Evolutionary conservation across 23 tunicate genomes (phyloP).

Genomic region (Botrylloides violaceus): DNA sequence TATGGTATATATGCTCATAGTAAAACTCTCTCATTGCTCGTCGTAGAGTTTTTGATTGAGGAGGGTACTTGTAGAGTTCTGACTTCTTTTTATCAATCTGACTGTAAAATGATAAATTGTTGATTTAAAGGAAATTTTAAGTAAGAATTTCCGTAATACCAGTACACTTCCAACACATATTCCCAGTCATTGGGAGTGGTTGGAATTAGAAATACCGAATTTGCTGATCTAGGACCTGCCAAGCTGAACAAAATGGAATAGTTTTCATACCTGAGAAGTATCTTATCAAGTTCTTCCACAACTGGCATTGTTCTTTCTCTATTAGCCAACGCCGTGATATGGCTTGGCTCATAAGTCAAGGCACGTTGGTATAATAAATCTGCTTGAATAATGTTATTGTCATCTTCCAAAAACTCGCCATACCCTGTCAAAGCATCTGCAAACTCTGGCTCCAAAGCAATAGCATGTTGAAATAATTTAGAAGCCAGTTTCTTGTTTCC

Average conservation of each 20-base stretch:
- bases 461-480: conserved; percentile 77
- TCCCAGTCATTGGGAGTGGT: too few relatives aligned
- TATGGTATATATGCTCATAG: conserved; percentile 85
- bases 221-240: too few relatives aligned
- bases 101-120: conserved; percentile 8
- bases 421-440: conserved; percentile 59
- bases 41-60: conserved; percentile 64
- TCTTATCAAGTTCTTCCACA: conserved; percentile 72
- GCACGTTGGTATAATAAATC: conserved; percentile 85
- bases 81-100: conserved; percentile 58
- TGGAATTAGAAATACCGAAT: too few relatives aligned
- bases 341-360: conserved; percentile 56
- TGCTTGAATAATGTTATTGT: conserved; percentile 78
- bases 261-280: conserved; percentile 8
- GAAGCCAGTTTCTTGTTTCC: conserved; percentile 80
- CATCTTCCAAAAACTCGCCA: conserved; percentile 88
- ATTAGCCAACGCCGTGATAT: conserved; percentile 62
- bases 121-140: not conserved
- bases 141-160: not conserved
- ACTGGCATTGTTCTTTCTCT: conserved; percentile 74
- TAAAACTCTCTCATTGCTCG: conserved; percentile 89
- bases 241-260: not conserved
- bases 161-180: not conserved
- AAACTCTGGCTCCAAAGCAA: conserved; percentile 61
- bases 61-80: conserved; percentile 82